A percentile compares a stretch with the other conserved stretches of the same genome.
phyloP scores from a whole-genome alignment of 2,888 invertebrate species.

The Plutella xylostella region DNA sequence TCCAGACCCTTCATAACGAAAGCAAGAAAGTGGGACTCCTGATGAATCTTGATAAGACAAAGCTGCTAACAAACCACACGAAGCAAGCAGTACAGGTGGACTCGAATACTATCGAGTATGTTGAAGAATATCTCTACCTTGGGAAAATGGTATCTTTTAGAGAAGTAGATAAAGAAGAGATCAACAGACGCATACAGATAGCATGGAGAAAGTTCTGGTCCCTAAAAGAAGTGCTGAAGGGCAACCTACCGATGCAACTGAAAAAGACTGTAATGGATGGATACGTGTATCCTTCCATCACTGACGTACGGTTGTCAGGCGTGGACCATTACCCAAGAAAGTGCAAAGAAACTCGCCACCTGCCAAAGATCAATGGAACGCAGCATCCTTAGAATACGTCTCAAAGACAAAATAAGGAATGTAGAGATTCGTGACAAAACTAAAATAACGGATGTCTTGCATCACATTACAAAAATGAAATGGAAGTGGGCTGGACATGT shows the following conservation, averaged over 20 bases:
- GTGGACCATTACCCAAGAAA: neutral
- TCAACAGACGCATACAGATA: neutral
- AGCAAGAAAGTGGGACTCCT: neutral
- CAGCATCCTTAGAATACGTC: neutral
- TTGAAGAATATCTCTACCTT: neutral
- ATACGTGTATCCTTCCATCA: neutral
- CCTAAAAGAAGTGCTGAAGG: neutral
- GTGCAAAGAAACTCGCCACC: neutral
- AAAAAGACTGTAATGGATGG: neutral
- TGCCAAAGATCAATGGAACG: neutral
- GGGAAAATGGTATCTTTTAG: neutral
- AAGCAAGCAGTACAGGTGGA: neutral
- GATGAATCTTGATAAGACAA: neutral
- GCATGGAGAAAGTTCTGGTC: neutral
- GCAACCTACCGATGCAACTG: neutral
- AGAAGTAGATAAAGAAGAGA: neutral
- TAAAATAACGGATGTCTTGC: neutral
- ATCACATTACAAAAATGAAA: conserved; percentile 4
- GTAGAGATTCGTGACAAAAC: neutral
- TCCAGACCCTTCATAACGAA: neutral
- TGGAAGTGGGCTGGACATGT: conserved; percentile 15
- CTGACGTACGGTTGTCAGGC: neutral
- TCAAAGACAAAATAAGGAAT: neutral
- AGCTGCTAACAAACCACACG: neutral
- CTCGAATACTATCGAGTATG: neutral